These are phyloP conservation scores for Corbicula japonica DNA, from an alignment of 2,888 invertebrate genomes.

Conservation along the genomic window DNA sequence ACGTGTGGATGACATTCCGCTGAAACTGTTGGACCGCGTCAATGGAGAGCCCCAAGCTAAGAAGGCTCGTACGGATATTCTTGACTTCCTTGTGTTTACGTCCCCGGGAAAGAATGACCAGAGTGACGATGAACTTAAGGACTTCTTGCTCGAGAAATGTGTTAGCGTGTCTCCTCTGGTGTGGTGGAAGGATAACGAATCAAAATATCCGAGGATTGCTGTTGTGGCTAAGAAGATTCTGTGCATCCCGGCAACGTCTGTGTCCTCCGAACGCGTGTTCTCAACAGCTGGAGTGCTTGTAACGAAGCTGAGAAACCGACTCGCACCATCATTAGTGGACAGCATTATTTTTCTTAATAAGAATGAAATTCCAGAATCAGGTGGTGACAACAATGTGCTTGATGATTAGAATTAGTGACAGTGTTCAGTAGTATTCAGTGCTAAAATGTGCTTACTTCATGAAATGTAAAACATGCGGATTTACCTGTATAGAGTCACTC, in stretches of 20 bases:
- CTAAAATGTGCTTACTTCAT: too few species aligned
- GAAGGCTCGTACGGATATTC: too few species aligned
- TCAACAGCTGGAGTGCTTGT: slow-evolving; percentile 3
- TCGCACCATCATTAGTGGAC: slow-evolving; percentile 14
- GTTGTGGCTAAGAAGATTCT: background rate
- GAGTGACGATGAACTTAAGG: too few species aligned
- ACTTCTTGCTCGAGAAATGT: too few species aligned
- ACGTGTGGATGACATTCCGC: slow-evolving; percentile 18
- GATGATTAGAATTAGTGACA: too few species aligned
- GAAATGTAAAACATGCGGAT: too few species aligned
- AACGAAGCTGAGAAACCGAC: slow-evolving; percentile 15
- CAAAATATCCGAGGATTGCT: too few species aligned
- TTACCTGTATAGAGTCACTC: too few species aligned
- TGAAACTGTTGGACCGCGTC: background rate
- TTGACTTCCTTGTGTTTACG: too few species aligned
- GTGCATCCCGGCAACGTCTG: slow-evolving; percentile 10
- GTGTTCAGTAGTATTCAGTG: too few species aligned
- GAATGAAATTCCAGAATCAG: background rate
- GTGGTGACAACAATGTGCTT: background rate
- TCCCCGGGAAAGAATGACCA: too few species aligned
- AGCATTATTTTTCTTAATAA: slow-evolving; percentile 20
- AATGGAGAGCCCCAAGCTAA: background rate
- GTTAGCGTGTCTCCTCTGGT: background rate
- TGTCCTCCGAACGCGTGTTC: slow-evolving; percentile 2
- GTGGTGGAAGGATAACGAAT: slow-evolving; percentile 5